Percentiles rank a stretch among this genome's conserved stretches.
Conservation (phyloP, 1,140 invertebrate genomes). For the Philaenus spumarius region DNA sequence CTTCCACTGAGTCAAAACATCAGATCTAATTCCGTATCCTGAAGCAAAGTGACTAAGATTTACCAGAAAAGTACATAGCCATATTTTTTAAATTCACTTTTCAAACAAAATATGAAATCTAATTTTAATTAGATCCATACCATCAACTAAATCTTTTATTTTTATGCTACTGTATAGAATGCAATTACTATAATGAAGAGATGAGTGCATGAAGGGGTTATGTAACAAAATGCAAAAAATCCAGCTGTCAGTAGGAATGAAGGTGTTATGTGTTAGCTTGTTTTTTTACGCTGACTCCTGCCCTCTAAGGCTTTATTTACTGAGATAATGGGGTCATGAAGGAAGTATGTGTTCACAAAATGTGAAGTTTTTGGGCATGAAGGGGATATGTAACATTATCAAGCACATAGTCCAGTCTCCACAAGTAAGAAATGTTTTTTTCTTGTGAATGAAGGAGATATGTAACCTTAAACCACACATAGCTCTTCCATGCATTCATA, state of each 20-base stretch:
- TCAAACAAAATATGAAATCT: too few relatives aligned
- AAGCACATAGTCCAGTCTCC: background rate
- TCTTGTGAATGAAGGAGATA: background rate
- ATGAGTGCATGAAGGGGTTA: background rate
- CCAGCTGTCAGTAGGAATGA: slow-evolving; percentile 2
- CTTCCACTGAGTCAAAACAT: too few relatives aligned
- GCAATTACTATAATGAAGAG: too few relatives aligned
- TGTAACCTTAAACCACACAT: background rate
- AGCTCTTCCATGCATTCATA: background rate
- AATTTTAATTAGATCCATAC: too few relatives aligned
- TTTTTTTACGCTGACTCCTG: too few relatives aligned
- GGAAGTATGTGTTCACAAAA: background rate
- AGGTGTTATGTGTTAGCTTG: background rate
- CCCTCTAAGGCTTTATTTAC: background rate
- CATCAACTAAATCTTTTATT: too few relatives aligned
- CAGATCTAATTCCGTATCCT: too few relatives aligned
- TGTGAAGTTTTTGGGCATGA: background rate
- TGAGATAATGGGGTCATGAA: slow-evolving; percentile 1
- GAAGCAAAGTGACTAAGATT: too few relatives aligned
- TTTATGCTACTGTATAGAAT: too few relatives aligned
- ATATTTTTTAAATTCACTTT: too few relatives aligned
- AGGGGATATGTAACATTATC: background rate
- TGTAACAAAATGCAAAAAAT: slow-evolving; percentile 5
- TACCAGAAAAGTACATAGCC: too few relatives aligned
- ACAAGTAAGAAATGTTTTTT: background rate